These are phyloP conservation scores for Zaprionus vittiger DNA, from an alignment of 1,140 invertebrate species.

Conservation along the genomic window DNA sequence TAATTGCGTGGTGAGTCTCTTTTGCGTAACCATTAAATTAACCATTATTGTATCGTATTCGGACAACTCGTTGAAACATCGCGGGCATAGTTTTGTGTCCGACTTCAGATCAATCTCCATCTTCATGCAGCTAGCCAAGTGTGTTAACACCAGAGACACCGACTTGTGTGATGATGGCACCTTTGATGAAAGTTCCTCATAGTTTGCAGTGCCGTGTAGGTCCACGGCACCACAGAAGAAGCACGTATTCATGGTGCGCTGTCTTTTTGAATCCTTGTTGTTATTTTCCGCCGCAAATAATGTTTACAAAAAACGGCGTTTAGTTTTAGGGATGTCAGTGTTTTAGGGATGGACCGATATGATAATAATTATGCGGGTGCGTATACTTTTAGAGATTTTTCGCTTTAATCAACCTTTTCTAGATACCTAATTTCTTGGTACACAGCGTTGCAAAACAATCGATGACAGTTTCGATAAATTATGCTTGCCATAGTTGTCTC, in stretches of 20 bases:
- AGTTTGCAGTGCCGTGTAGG: slow-evolving; percentile 44
- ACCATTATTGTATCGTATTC: slow-evolving; percentile 80
- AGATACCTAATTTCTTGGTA: slow-evolving; percentile 29
- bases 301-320: slow-evolving; percentile 41
- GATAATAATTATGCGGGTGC: slow-evolving; percentile 36
- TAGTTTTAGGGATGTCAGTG: slow-evolving; percentile 54
- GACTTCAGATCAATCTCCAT: slow-evolving; percentile 52
- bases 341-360: slow-evolving; percentile 59
- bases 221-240: slow-evolving; percentile 74
- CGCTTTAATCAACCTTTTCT: slow-evolving; percentile 38
- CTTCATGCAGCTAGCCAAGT: slow-evolving; percentile 73
- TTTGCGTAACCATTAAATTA: slow-evolving; percentile 73
- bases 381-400: slow-evolving; percentile 48
- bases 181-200: slow-evolving; percentile 54
- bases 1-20: slow-evolving; percentile 61
- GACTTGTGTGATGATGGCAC: slow-evolving; percentile 73
- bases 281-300: slow-evolving; percentile 11
- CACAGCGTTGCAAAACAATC: slow-evolving; percentile 42
- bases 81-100: slow-evolving; percentile 53
- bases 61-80: slow-evolving; percentile 68
- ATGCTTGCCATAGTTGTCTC: not conserved
- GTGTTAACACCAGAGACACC: slow-evolving; percentile 67
- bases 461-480: slow-evolving; percentile 26
- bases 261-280: not conserved
- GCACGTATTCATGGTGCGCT: slow-evolving; percentile 59